Evolutionary conservation across 2,113 vertebrate genomes (phyloP).

Genomic region (Psilopogon haemacephalus): DNA sequence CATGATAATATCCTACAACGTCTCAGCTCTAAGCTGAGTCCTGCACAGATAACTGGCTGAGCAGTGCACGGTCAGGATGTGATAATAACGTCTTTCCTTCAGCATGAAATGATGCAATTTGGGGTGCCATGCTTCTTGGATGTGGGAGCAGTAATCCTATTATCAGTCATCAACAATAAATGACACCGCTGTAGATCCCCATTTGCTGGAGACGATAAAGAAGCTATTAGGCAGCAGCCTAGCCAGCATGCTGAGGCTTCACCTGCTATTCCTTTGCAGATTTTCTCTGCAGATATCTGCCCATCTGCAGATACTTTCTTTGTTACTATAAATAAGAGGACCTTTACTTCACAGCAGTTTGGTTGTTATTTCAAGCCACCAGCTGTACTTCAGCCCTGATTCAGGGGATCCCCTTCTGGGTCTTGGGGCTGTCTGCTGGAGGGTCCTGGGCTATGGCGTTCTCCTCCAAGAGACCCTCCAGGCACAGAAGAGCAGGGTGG

Average conservation of each 20-base stretch:
- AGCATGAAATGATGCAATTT: constrained; percentile 32
- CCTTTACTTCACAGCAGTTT: not conserved
- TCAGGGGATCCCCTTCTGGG: not conserved
- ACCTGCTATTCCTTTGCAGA: constrained; percentile 12
- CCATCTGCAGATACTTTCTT: not conserved
- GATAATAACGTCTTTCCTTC: constrained; percentile 44
- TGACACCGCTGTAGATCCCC: not conserved
- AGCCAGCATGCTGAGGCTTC: constrained; percentile 10
- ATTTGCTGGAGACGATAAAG: constrained; percentile 50
- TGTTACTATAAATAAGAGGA: not conserved
- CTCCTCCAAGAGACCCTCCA: not conserved
- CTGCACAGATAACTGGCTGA: constrained; percentile 44
- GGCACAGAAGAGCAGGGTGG: not conserved
- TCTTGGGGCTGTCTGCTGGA: fast-evolving
- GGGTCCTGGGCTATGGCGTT: not conserved
- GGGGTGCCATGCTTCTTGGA: constrained; percentile 7
- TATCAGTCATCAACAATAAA: constrained; percentile 63
- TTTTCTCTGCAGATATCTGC: constrained; percentile 20
- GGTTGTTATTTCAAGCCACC: not conserved
- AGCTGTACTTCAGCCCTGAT: not conserved
- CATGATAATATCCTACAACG: constrained; percentile 31
- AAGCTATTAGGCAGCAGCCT: constrained; percentile 41
- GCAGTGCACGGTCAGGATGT: not conserved
- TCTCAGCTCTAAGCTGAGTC: not conserved
- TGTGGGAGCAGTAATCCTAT: constrained; percentile 48